Evolutionary conservation across 2,113 vertebrate genomes (phyloP).

Genomic region (Taurulus bubalis): DNA sequence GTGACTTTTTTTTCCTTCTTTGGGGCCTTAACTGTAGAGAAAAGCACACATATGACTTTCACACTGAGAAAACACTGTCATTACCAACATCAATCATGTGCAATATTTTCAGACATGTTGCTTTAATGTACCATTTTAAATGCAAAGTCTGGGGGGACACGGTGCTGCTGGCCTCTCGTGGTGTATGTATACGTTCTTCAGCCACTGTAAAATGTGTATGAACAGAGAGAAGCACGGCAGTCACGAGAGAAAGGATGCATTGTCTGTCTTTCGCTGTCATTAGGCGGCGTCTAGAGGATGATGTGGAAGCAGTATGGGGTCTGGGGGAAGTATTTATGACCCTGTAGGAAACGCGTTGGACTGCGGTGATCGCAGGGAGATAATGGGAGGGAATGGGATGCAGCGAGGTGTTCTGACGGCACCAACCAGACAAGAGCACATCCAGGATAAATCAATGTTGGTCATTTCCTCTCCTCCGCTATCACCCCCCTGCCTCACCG

Average conservation of each 20-base stretch:
- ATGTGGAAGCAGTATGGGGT: slow-evolving; percentile 97
- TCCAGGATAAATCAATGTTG: slow-evolving; percentile 99
- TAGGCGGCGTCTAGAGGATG: slow-evolving; percentile 92
- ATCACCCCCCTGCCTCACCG: slow-evolving; percentile 45
- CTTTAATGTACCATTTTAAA: slow-evolving; percentile 82
- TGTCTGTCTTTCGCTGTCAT: slow-evolving; percentile 94
- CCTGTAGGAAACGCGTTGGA: slow-evolving; percentile 95
- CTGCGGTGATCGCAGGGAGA: slow-evolving; percentile 92
- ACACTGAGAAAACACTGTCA: slow-evolving; percentile 72
- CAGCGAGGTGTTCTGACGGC: slow-evolving; percentile 96
- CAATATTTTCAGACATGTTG: slow-evolving; percentile 81
- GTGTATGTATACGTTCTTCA: slow-evolving; percentile 68
- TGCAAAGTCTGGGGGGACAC: slow-evolving; percentile 69
- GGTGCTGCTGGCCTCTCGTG: slow-evolving; percentile 71
- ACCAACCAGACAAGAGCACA: slow-evolving; percentile 95
- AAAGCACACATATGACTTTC: slow-evolving; percentile 66
- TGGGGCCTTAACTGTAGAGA: slow-evolving; percentile 46
- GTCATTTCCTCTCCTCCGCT: slow-evolving; percentile 88
- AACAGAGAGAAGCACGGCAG: slow-evolving; percentile 81
- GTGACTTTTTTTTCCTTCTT: slow-evolving; percentile 33
- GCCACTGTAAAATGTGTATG: slow-evolving; percentile 74
- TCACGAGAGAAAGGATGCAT: slow-evolving; percentile 86
- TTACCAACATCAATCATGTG: slow-evolving; percentile 81
- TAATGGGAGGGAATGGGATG: slow-evolving; percentile 98
- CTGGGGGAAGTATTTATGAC: slow-evolving; percentile 94